These are phyloP conservation scores for Trematomus loennbergii DNA, from an alignment of 2,113 vertebrate genomes.

Conservation along the genomic window DNA sequence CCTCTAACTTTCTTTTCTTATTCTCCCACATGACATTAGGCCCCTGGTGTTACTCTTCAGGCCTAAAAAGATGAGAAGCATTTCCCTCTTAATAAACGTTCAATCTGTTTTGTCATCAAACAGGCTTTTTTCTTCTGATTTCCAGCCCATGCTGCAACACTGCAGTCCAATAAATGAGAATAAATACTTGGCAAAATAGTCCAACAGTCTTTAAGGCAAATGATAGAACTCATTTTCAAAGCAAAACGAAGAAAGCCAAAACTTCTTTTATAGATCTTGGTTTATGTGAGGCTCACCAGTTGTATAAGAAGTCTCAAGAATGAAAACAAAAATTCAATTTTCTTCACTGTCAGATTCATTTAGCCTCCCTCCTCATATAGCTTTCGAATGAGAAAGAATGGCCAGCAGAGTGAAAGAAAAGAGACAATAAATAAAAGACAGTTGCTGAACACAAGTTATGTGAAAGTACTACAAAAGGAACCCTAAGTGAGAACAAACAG, in stretches of 20 bases:
- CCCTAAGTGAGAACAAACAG: slow-evolving; percentile 40
- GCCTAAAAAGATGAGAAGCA: slow-evolving; percentile 30
- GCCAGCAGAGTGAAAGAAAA: slow-evolving; percentile 28
- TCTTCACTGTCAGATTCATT: neutral
- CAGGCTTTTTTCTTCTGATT: slow-evolving; percentile 18
- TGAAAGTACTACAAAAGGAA: slow-evolving; percentile 32
- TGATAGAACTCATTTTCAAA: slow-evolving; percentile 13
- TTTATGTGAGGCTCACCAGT: neutral
- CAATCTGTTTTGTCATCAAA: slow-evolving; percentile 60
- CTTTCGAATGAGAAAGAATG: slow-evolving; percentile 25
- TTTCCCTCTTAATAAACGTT: slow-evolving; percentile 45
- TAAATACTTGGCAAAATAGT: slow-evolving; percentile 32
- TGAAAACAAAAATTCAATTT: neutral
- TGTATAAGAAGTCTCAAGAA: neutral
- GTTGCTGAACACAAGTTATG: slow-evolving; percentile 39
- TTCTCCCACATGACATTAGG: slow-evolving; percentile 20
- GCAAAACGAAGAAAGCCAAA: neutral
- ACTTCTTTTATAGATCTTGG: neutral
- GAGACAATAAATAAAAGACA: slow-evolving; percentile 43
- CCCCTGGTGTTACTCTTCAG: slow-evolving; percentile 33
- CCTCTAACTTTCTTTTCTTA: neutral
- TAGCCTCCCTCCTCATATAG: slow-evolving; percentile 32
- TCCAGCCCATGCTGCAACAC: slow-evolving; percentile 36
- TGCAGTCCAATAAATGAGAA: slow-evolving; percentile 46
- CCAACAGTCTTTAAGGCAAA: slow-evolving; percentile 21